Base-by-base conservation (phyloP, 2,113 vertebrate genomes). In the Dermatemys mawii region DNA sequence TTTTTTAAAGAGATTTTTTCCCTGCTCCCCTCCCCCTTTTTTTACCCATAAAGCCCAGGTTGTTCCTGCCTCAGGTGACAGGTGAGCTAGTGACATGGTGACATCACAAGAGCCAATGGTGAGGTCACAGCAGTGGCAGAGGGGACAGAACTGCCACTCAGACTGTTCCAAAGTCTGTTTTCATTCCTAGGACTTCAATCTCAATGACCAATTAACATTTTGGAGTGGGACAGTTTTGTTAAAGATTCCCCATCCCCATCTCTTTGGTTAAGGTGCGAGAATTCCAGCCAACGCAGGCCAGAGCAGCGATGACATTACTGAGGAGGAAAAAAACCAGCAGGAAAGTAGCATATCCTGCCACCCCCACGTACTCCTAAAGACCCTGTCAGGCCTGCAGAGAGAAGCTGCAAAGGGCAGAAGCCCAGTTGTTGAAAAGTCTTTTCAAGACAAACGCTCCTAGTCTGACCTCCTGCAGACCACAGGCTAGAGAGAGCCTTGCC, bases 11-110 rank as follows among this genome's bases (percentile, higher is more conserved):
- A 26, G 27, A 5, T 5, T 32, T 29, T 57, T 57, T 57, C 27
- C 12, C 3, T 12, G 11, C 11, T 3, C 21, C 8, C 21, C 21
- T 8, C 51, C 1, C 2, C 5, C 4, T 53, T 53, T 55, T 55
- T 57, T 57, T 32, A 54, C 13, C 55, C 5, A 5, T 6, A 57
- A 57, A 29, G 11, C 27, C 27, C 27, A 57, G 11, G 55, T 29
- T 57, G 11, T 29, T 57, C 27, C 55, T 57, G 26, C 55, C 55
- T 10, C 26, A 14, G 55, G 27, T 32, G 27, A 29, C 27, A 29
- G 11, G 27, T 29, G 55, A 29, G 55, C 54, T 29, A 10, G 16
- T n/a, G 16, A n/a, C 35, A 19, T n/a, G 60, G 60, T n/a, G 35
- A 22, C n/a, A 70, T 70, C 63, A 38, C 63, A 38, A 70, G 27